Base-by-base conservation (phyloP, 1,140 invertebrate genomes). In the Coenobita brevimanus region DNA sequence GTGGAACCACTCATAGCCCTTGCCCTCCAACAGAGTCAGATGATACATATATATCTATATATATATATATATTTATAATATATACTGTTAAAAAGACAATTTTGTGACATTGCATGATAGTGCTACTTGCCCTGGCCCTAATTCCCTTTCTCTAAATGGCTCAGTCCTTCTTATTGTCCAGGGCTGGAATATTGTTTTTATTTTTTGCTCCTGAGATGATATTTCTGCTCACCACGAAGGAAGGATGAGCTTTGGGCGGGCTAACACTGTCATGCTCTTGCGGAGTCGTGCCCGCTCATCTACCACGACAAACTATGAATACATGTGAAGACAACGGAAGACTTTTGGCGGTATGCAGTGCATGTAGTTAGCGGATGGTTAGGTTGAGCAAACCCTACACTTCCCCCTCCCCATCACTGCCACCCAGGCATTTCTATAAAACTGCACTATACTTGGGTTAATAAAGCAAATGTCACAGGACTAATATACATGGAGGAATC, bases 251-350 rank as follows among this genome's bases (percentile, higher is more conserved):
- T 54, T 69, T 8, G 27, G 62, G 78, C 64, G 62, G 33, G 73
- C 46, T 87, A 87, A 87, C 82, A 86, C 79, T 88, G 38, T 86
- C 82, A 78, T 88, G 78, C 90, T 89, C 82, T 87, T 80, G 82
- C 88, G 88, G 87, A 64, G 88, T 81, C 89, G 57, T 80, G 82
- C 86, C 27, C 91, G 76, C 89, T 50, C 6, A 50, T 17, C 46
- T 76, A 67, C 76, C 83, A 57, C 79, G 50, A 73, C 73, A 54
- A 87, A 88, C 89, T 90, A 91, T 91, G 91, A 91, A 90, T 90
- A 91, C 90, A 91, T 91, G 80, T 91, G 91, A 91, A 91, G 91
- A 91, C 90, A 91, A 91, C 91, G 90, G 89, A 80, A 87, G 38
- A 80, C 67, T 88, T 75, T 87, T 89, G 83, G 88, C 81, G 76